phyloP scores from a whole-genome alignment of 2,888 invertebrate species.

The Leuctra nigra region DNA sequence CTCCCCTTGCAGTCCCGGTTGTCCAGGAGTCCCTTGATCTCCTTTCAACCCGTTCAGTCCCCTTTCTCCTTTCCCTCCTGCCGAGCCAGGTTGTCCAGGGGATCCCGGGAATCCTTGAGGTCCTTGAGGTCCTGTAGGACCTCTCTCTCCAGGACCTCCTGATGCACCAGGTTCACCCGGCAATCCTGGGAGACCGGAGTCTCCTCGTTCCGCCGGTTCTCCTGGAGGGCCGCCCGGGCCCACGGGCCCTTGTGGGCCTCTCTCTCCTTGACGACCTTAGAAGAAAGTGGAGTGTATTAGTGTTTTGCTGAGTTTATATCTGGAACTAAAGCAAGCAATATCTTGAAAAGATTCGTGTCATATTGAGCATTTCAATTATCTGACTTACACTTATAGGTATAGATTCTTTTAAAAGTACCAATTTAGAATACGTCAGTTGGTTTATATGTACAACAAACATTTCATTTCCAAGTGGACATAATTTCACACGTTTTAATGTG shows the following conservation, averaged over 20 bases:
- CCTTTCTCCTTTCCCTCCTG: constrained; percentile 67
- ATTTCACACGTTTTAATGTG: too few relatives aligned
- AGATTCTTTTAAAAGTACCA: too few relatives aligned
- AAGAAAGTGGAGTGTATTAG: constrained; percentile 20
- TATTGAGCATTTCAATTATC: too few relatives aligned
- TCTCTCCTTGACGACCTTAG: constrained; percentile 61
- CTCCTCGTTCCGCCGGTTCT: constrained; percentile 74
- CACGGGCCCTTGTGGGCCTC: constrained; percentile 67
- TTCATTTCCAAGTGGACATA: too few relatives aligned
- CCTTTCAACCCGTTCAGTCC: constrained; percentile 66
- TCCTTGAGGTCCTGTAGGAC: constrained; percentile 63
- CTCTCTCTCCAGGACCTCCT: constrained; percentile 68
- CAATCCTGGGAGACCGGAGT: constrained; percentile 63
- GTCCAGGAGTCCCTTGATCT: constrained; percentile 36
- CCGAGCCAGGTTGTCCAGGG: constrained; percentile 59
- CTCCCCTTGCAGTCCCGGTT: constrained; percentile 55
- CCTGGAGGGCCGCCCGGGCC: constrained; percentile 73
- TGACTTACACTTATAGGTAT: too few relatives aligned
- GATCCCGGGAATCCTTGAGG: constrained; percentile 61
- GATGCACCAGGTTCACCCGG: constrained; percentile 66
- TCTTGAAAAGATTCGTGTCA: too few relatives aligned
- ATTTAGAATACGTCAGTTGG: too few relatives aligned
- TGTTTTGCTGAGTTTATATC: background rate
- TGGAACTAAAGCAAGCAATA: too few relatives aligned
- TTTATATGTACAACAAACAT: too few relatives aligned